Evolutionary conservation across 2,113 vertebrate species (phyloP), one percentile per base, ranked within the genome.

Genomic region (Cacatua alba): DNA sequence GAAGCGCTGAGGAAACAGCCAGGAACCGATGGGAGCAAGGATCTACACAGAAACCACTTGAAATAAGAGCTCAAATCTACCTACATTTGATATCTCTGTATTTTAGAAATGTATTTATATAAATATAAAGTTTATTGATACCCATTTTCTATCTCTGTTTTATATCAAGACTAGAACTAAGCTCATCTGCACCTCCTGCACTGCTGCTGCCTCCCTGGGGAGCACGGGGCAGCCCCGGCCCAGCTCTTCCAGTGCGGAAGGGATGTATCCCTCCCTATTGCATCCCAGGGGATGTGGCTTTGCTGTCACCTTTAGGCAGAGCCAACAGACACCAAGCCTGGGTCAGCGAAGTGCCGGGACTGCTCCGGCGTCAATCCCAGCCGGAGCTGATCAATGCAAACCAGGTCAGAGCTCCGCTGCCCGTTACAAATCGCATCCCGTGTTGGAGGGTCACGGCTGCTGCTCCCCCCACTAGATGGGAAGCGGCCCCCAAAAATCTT

Each of bases 321-420:
- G 48, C 33, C 29, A 6, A 6, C 16, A 17, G 63, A 17, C 55
- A 2, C 48, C 64, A 4, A 23, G 31, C 20, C 41, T 2, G 57
- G 20, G 57, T 60, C 88, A 43, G 24, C 6, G 88, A 94, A 64
- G 71, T 19, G 92, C 95, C 83, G 95, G 72, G 75, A 82, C 39
- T 76, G 85, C 84, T 13, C 52, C 14, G 26, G 92, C 86, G 89
- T 85, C 84, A 15, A 82, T 72, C 24, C 39, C 94, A 79, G 93
- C 96, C 94, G 94, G 88, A 95, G 80, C 96, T 74, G 98, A 98
- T 98, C 98, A 95, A 98, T 98, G 97, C 97, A 98, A 98, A 98
- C 97, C 97, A 96, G 97, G 96, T 98, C 98, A 98, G 96, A 55
- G 82, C 96, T 96, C 94, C 83, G 44, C 92, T 97, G 95, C 96